Evolutionary conservation across 2,113 vertebrate species (phyloP), one percentile per base, ranked within the genome.

Genomic region (Callocephalon fimbriatum): DNA sequence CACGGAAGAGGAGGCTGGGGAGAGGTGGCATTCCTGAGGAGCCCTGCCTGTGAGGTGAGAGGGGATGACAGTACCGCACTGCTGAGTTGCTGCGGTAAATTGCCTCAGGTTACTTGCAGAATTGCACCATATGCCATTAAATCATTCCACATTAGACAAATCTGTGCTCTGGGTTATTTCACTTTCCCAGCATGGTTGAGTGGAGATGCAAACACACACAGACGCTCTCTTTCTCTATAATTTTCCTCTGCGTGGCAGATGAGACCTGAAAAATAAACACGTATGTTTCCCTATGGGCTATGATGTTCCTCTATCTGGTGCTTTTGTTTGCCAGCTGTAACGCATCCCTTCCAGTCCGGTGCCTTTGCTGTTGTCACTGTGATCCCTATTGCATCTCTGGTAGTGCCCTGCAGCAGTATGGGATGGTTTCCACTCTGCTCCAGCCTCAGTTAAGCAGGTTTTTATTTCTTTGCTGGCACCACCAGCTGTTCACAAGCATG

Each of bases 271-370:
- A 89, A 89, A 89, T 9, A 67, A 71, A 44, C 61, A 56, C 1
- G 0, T 21, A 2, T 3, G 11, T 79, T 91, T 95, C 73, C 86
- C 93, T 61, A 7, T 75, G 66, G 86, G 76, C 56, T 89, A 32
- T 15, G 84, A 31, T 85, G 44, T 82, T 91, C 44, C n/a, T 85
- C 45, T 89, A 25, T 6, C 62, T 42, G 73, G 18, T 67, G 61
- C 58, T 81, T 56, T 48, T 94, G 76, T 82, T 94, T 91, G 80
- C 66, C 83, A 85, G 91, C 76, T 93, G 73, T 72, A 94, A 66
- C 53, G 9, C 37, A 76, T 94, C 73, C 48, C 62, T 92, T 92
- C 83, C 77, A 84, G 91, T 9, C 70, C 3, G 0, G 31, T 89
- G 93, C 65, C 72, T 89, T 56, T 54, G 47, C 83, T 86, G 31